A percentile compares a stretch with the other conserved stretches of the same genome.
Evolutionary conservation across 2,113 vertebrate species (phyloP).

Genomic region (Physeter macrocephalus): DNA sequence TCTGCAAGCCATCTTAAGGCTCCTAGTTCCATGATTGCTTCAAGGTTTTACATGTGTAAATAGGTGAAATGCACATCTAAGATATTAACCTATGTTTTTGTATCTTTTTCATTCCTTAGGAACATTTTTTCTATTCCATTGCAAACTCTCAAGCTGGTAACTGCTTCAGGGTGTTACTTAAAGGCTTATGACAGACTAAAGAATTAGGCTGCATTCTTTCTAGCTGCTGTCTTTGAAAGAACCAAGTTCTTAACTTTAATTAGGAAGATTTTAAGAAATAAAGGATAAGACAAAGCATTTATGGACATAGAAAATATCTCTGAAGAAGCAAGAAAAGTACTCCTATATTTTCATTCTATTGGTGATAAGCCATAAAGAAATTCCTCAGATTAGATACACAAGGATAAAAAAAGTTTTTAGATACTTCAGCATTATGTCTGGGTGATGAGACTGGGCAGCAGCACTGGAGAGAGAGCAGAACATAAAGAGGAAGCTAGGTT

Average conservation of each 20-base stretch:
- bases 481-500: background rate
- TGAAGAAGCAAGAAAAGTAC: background rate
- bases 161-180: background rate
- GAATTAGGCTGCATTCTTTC: background rate
- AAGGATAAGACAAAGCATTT: background rate
- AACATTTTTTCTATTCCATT: background rate
- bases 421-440: background rate
- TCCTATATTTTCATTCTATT: background rate
- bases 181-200: background rate
- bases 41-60: background rate
- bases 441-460: rapidly evolving
- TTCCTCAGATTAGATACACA: background rate
- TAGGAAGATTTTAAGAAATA: background rate
- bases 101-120: background rate
- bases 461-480: background rate
- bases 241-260: background rate
- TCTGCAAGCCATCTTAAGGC: rapidly evolving
- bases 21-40: background rate
- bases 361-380: background rate
- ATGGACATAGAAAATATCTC: background rate
- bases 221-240: background rate
- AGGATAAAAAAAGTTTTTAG: background rate
- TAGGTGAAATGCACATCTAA: background rate
- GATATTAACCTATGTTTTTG: background rate
- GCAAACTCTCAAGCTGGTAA: background rate